phyloP scores from a whole-genome alignment of 1,140 invertebrate species.

The Eciton burchellii region DNA sequence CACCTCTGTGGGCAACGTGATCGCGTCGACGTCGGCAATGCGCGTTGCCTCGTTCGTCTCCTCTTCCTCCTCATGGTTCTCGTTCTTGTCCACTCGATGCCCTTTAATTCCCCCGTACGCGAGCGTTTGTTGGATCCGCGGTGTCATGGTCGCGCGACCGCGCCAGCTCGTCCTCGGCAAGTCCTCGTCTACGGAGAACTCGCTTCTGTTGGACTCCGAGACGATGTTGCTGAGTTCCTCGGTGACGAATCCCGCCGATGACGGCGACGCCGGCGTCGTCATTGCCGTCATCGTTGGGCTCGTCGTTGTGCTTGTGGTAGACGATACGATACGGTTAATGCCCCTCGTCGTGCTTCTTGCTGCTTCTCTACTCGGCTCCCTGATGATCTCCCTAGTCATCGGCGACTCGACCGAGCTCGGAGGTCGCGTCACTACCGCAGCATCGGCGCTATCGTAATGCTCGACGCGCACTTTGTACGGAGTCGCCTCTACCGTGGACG shows the following conservation, averaged over 20 bases:
- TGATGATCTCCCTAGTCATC: background rate
- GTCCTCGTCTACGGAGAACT: constrained; percentile 86
- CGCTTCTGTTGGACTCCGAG: constrained; percentile 86
- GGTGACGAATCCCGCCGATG: constrained; percentile 79
- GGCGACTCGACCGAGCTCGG: constrained; percentile 24
- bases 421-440: constrained; percentile 49
- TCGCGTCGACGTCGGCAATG: constrained; percentile 42
- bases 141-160: constrained; percentile 74
- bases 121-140: constrained; percentile 38
- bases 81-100: too few relatives aligned
- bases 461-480: constrained; percentile 83
- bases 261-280: constrained; percentile 59
- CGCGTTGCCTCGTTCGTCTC: background rate
- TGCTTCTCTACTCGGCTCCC: constrained; percentile 11
- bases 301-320: constrained; percentile 44
- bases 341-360: constrained; percentile 34
- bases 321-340: background rate
- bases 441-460: constrained; percentile 75
- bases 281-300: constrained; percentile 50
- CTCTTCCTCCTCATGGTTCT: background rate
- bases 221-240: constrained; percentile 85
- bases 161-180: constrained; percentile 83
- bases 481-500: constrained; percentile 83
- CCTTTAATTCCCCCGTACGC: background rate
- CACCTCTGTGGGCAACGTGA: constrained; percentile 61